Evolutionary conservation across 2,888 invertebrate species (phyloP).

Genomic region (Leptothorax acervorum): DNA sequence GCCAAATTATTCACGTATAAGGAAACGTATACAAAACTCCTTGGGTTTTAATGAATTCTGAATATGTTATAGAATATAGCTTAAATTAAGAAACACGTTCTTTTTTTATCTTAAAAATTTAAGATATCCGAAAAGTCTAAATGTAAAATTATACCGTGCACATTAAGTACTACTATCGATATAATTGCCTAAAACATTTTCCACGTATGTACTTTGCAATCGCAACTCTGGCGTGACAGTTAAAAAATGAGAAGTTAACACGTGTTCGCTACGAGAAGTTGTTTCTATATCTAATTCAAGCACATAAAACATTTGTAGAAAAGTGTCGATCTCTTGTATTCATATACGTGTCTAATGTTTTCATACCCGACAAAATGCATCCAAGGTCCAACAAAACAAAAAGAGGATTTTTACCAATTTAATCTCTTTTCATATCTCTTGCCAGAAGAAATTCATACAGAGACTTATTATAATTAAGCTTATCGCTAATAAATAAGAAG

Average conservation of each 20-base stretch:
- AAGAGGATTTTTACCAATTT: background rate
- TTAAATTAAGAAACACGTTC: background rate
- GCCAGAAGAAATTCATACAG: background rate
- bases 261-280: background rate
- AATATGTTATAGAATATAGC: background rate
- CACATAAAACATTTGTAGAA: too few species aligned
- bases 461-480: background rate
- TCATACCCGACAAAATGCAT: background rate
- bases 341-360: too few species aligned
- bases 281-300: background rate
- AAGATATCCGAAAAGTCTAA: background rate
- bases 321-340: too few species aligned
- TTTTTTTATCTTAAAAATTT: background rate
- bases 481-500: background rate
- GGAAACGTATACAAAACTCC: background rate
- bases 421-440: too few species aligned
- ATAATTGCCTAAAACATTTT: background rate
- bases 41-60: background rate
- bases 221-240: background rate
- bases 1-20: background rate
- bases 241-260: background rate
- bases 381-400: background rate
- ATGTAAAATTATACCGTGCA: background rate
- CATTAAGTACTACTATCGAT: background rate
- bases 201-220: background rate